Evolutionary conservation across 2,888 invertebrate genomes (phyloP).

Genomic region (Watsonalla binaria): DNA sequence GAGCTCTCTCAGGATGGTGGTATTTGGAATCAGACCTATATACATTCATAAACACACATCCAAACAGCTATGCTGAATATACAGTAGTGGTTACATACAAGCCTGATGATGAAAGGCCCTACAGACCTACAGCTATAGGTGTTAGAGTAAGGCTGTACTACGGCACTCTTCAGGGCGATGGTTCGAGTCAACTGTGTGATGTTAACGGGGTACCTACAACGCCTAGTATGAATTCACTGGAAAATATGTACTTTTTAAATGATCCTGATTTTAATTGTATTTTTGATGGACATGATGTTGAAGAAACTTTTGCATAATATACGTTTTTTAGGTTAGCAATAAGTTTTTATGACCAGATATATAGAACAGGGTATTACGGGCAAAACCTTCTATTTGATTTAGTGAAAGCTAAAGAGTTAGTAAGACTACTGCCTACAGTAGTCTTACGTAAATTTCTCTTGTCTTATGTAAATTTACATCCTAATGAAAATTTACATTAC

Average conservation of each 20-base stretch:
- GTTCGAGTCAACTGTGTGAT: background rate
- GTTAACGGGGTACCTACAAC: background rate
- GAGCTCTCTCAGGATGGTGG: background rate
- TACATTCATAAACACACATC: background rate
- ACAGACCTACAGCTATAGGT: background rate
- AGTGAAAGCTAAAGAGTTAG: too few species aligned
- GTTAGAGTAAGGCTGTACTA: background rate
- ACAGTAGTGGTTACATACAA: background rate
- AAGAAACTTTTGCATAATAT: background rate
- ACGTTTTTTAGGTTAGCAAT: too few species aligned
- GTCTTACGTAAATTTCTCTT: too few species aligned
- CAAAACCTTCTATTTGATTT: too few species aligned
- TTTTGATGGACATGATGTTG: background rate
- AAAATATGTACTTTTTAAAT: background rate
- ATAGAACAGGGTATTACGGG: too few species aligned
- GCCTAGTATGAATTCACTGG: background rate
- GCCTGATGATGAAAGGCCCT: background rate
- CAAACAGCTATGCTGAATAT: background rate
- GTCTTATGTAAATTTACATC: too few species aligned
- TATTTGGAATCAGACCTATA: background rate
- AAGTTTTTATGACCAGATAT: too few species aligned
- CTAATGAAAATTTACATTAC: too few species aligned
- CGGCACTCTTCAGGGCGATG: background rate
- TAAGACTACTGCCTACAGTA: too few species aligned
- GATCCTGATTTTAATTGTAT: background rate